phyloP scores from a whole-genome alignment of 2,888 invertebrate species.

The Patella caerulea region DNA sequence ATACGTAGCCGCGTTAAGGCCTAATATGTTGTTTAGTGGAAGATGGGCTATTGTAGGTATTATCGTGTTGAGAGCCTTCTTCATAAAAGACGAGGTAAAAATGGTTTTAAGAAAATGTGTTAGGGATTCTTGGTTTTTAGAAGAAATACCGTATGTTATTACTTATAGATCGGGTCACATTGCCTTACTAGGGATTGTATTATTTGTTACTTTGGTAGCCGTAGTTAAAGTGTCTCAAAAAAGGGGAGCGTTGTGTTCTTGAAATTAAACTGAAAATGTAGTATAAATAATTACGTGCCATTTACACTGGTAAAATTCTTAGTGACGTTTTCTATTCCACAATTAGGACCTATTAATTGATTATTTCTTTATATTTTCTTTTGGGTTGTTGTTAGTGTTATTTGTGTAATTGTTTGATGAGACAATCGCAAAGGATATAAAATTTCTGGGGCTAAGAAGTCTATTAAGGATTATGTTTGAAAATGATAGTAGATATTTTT shows the following conservation, averaged over 20 bases:
- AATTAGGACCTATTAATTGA: conserved; percentile 19
- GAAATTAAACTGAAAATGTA: background rate
- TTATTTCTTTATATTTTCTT: conserved; percentile 40
- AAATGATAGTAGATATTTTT: conserved; percentile 81
- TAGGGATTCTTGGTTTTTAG: background rate
- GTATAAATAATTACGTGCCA: no score
- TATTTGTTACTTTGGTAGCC: conserved; percentile 42
- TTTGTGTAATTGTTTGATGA: no score
- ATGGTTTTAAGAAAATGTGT: background rate
- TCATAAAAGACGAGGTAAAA: background rate
- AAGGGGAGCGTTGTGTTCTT: no score
- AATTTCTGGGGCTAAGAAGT: no score
- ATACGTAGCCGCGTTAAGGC: conserved; percentile 40
- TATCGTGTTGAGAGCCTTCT: background rate
- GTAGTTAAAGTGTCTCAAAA: conserved; percentile 41
- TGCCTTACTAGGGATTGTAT: conserved; percentile 29
- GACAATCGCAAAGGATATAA: no score
- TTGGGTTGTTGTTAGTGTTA: conserved; percentile 25
- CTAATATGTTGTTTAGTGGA: conserved; percentile 27
- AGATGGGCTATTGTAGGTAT: conserved; percentile 18
- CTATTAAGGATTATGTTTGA: conserved; percentile 69
- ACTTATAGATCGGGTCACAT: conserved; percentile 17
- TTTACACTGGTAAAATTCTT: no score
- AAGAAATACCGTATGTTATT: background rate
- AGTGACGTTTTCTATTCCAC: no score